These are phyloP conservation scores for Lanius ludovicianus DNA, from an alignment of 2,113 vertebrate genomes.

Conservation along the genomic window DNA sequence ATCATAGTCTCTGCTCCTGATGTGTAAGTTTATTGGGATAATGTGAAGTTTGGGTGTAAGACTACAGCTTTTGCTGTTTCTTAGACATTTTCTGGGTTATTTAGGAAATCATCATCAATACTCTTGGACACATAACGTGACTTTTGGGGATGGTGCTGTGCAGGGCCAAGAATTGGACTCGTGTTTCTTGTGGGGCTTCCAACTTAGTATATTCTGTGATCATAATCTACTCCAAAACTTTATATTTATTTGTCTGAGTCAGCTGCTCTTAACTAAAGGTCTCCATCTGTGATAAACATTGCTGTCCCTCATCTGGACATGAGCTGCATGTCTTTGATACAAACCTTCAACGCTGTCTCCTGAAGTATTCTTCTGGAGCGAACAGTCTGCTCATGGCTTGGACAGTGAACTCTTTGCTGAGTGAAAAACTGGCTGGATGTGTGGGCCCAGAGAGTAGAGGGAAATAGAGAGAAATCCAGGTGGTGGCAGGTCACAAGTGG, in stretches of 20 bases:
- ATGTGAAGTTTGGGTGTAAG: neutral
- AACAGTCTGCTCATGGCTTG: neutral
- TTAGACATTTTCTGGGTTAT: neutral
- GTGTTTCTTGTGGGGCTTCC: neutral
- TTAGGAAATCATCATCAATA: neutral
- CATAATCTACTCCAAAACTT: neutral
- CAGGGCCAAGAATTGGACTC: neutral
- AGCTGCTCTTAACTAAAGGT: neutral
- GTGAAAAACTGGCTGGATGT: neutral
- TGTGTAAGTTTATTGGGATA: neutral
- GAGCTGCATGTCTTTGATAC: neutral
- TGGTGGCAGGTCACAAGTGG: accelerated
- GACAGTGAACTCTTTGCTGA: neutral
- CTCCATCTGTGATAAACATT: neutral
- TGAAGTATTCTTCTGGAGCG: neutral
- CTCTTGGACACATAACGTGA: neutral
- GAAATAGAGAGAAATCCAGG: neutral
- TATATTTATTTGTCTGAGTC: neutral
- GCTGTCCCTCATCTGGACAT: neutral
- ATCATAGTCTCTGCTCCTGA: neutral
- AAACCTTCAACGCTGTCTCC: neutral
- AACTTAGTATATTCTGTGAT: neutral
- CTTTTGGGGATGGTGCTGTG: neutral
- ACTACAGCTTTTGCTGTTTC: neutral
- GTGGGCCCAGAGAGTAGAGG: neutral